These are phyloP conservation scores for Marcusenius ussheri DNA, from an alignment of 2,113 vertebrate genomes.

Conservation along the genomic window DNA sequence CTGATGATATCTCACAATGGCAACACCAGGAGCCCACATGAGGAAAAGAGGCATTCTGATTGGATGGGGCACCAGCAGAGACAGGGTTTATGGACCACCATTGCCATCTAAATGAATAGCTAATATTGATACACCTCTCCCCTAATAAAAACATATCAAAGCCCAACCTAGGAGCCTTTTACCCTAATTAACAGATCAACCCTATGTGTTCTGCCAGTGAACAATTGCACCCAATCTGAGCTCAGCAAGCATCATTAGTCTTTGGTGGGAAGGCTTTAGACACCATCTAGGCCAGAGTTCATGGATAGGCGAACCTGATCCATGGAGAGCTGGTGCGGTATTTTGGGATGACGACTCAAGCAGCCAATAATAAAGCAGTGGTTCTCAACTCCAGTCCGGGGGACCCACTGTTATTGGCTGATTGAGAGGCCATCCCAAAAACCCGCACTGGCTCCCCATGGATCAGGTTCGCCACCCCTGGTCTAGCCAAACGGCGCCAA, in stretches of 20 bases:
- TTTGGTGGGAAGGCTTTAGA: not conserved
- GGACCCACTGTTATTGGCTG: no score
- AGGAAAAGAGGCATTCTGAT: not conserved
- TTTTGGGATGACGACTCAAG: no score
- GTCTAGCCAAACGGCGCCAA: not conserved
- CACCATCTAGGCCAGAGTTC: not conserved
- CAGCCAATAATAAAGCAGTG: no score
- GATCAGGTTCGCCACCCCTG: no score
- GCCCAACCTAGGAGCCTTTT: not conserved
- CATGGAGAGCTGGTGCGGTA: no score
- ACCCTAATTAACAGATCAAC: not conserved
- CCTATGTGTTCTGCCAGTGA: not conserved
- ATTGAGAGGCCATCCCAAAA: no score
- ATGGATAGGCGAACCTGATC: no score
- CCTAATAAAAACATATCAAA: not conserved
- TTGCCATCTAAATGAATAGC: not conserved
- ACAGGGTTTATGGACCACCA: not conserved
- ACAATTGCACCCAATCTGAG: not conserved
- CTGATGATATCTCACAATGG: not conserved
- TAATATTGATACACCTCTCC: not conserved
- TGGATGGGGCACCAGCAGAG: not conserved
- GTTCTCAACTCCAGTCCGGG: no score
- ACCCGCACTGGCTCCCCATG: no score
- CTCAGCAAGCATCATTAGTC: not conserved
- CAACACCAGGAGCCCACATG: not conserved